Conservation (phyloP, 2,797 vertebrate genomes). For the Aldrovandia affinis region DNA sequence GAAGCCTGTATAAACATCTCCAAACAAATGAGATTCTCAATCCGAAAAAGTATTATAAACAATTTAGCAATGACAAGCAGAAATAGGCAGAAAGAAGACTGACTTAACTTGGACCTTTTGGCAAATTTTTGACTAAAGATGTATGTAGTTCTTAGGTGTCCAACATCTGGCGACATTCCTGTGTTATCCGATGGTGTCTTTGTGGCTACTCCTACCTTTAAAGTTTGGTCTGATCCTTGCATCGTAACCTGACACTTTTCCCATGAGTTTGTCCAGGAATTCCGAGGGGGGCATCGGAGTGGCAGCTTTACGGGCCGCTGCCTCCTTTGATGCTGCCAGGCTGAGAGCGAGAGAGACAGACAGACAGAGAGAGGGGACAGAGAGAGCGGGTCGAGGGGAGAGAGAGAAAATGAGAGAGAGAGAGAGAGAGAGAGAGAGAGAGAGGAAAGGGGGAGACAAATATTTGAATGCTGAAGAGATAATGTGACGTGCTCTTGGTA, state of each 20-base stretch:
- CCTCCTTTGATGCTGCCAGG: slow-evolving; percentile 95
- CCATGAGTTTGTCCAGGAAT: slow-evolving; percentile 99
- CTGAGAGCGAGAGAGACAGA: slow-evolving; percentile 72
- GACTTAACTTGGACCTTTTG: not conserved
- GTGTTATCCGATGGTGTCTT: slow-evolving; percentile 65
- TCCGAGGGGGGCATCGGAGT: slow-evolving; percentile 96
- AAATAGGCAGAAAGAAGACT: not conserved
- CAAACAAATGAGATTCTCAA: slow-evolving; percentile 3
- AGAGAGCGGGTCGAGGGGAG: not conserved
- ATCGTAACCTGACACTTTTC: slow-evolving; percentile 95
- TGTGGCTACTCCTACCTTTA: slow-evolving; percentile 86
- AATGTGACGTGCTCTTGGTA: not conserved
- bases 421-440: not conserved
- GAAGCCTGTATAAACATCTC: not conserved
- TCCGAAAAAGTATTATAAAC: not conserved
- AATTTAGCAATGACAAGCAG: not conserved
- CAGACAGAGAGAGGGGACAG: slow-evolving; percentile 36
- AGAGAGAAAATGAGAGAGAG: not conserved
- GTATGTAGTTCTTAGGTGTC: slow-evolving; percentile 24
- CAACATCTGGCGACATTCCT: slow-evolving; percentile 70
- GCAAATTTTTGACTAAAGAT: not conserved
- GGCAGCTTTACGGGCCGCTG: slow-evolving; percentile 87
- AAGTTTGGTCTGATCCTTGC: slow-evolving; percentile 98
- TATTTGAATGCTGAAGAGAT: not conserved
- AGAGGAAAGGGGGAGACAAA: not conserved